These are phyloP conservation scores for Orientallactaga sibirica DNA, from an alignment of 2,797 vertebrate genomes.

Conservation along the genomic window DNA sequence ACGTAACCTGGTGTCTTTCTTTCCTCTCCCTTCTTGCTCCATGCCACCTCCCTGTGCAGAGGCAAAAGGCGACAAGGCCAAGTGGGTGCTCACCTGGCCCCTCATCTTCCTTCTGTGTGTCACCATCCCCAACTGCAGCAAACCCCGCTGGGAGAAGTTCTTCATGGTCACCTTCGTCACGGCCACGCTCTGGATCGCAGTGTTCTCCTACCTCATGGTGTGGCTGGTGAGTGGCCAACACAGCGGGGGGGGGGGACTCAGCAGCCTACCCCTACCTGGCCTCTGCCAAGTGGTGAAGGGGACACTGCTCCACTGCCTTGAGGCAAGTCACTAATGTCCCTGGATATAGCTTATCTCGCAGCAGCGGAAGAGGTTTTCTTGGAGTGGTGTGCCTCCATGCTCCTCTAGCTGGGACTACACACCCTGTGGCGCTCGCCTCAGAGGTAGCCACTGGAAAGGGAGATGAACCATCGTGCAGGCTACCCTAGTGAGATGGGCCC, in stretches of 20 bases:
- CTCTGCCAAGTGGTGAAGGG: too few species aligned
- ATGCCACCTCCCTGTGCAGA: conserved; percentile 75
- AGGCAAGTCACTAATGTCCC: not conserved
- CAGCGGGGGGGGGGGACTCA: not conserved
- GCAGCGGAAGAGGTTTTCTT: too few species aligned
- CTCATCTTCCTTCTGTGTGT: conserved; percentile 93
- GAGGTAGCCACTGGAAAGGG: not conserved
- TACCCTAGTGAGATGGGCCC: fast-evolving
- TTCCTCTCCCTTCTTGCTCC: not conserved
- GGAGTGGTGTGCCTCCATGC: fast-evolving
- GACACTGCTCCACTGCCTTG: not conserved
- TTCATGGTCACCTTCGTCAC: conserved; percentile 97
- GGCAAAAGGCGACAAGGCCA: conserved; percentile 91
- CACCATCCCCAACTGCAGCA: conserved; percentile 96
- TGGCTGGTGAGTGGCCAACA: conserved; percentile 94
- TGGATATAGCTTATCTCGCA: not conserved
- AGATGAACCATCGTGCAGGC: not conserved
- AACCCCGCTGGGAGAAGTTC: conserved; percentile 95
- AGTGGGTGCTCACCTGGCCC: conserved; percentile 97
- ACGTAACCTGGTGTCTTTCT: conserved; percentile 26
- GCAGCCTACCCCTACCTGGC: not conserved
- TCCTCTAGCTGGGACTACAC: not conserved
- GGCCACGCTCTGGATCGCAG: conserved; percentile 96
- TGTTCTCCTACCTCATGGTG: conserved; percentile 99
- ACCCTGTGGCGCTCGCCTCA: fast-evolving